Percentiles rank a stretch among this genome's conserved stretches.
Conservation (phyloP, 2,797 vertebrate genomes). For the Mergus octosetaceus region DNA sequence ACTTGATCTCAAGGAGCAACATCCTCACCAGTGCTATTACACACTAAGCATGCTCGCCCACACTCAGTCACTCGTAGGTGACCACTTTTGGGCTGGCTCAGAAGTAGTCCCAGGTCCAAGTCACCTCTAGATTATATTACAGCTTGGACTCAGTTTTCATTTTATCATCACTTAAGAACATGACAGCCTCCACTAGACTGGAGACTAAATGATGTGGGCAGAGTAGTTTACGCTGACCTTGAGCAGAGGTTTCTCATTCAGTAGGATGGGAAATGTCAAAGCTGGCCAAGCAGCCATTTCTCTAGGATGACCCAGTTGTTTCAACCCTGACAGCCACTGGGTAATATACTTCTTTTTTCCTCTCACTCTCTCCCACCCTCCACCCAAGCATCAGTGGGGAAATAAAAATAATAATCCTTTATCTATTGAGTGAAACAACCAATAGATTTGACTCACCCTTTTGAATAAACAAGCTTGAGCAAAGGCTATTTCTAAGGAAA, state of each 20-base stretch:
- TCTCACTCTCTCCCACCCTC: not conserved
- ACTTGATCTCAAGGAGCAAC: not conserved
- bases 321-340: not conserved
- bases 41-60: not conserved
- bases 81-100: not conserved
- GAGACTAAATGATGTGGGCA: not conserved
- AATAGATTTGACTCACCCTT: slow-evolving; percentile 1
- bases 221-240: not conserved
- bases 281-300: not conserved
- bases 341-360: not conserved
- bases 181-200: not conserved
- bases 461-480: slow-evolving; percentile 33
- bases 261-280: not conserved
- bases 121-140: not conserved
- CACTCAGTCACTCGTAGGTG: not conserved
- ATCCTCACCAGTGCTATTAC: not conserved
- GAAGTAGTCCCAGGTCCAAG: not conserved
- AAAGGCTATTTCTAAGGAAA: slow-evolving; percentile 6
- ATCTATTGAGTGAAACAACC: not conserved
- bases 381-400: not conserved
- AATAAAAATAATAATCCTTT: not conserved
- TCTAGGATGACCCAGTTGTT: not conserved
- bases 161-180: not conserved
- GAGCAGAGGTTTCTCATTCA: not conserved
- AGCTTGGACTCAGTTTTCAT: not conserved